Evolutionary conservation across 2,888 invertebrate genomes (phyloP).

Genomic region (Ptychoptera contaminata): DNA sequence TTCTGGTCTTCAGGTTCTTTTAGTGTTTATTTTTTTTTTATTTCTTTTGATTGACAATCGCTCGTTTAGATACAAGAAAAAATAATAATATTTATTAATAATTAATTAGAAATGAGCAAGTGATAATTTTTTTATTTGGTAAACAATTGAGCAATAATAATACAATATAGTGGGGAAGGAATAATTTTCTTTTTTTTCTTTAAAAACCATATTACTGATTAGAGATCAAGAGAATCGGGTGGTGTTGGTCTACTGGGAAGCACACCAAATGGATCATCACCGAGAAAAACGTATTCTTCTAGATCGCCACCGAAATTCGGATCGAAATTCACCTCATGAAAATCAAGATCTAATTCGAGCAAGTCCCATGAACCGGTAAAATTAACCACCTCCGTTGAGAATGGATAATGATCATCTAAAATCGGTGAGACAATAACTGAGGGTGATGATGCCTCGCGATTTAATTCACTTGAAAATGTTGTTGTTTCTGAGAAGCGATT

Average conservation of each 20-base stretch:
- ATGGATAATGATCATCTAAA: conserved; percentile 13
- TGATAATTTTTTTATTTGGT: too few species aligned
- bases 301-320: conserved; percentile 45
- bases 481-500: conserved; percentile 33
- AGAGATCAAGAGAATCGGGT: conserved; percentile 34
- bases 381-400: conserved; percentile 29
- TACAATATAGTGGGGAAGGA: too few species aligned
- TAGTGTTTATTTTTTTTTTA: too few species aligned
- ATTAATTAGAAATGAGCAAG: too few species aligned
- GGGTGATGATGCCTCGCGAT: conserved; percentile 35
- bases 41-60: too few species aligned
- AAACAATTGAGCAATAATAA: too few species aligned
- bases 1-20: too few species aligned
- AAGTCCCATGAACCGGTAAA: conserved; percentile 44
- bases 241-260: conserved; percentile 43
- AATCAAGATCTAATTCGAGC: conserved; percentile 42
- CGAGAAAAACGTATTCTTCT: conserved; percentile 42
- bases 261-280: conserved; percentile 41
- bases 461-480: conserved; percentile 46
- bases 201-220: conserved; percentile 23
- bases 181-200: too few species aligned
- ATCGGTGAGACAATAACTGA: conserved; percentile 42
- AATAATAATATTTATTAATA: too few species aligned
- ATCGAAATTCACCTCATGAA: conserved; percentile 44
- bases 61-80: too few species aligned